Evolutionary conservation across 2,888 invertebrate genomes (phyloP).

Genomic region (Steinernema carpocapsae): DNA sequence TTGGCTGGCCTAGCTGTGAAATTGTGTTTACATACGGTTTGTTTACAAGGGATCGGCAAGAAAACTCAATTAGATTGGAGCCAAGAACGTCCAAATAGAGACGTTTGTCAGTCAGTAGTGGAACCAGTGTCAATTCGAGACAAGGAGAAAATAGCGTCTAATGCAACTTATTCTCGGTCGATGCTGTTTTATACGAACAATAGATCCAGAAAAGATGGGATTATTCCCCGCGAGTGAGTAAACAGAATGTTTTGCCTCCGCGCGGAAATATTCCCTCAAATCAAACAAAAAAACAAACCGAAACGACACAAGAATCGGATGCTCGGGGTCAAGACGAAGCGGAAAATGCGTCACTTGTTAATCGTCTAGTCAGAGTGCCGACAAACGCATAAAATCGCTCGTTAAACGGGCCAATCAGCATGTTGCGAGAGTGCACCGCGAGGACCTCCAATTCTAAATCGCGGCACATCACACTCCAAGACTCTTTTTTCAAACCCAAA

Average conservation of each 20-base stretch:
- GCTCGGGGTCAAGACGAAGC: no score
- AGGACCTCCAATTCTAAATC: no score
- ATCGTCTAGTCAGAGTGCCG: no score
- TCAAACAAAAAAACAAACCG: no score
- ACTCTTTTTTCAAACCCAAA: no score
- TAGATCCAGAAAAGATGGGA: not conserved
- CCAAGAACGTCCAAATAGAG: not conserved
- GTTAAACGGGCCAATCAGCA: no score
- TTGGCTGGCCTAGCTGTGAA: not conserved
- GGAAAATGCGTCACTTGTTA: no score
- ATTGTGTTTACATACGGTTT: conserved; percentile 17
- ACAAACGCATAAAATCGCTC: no score
- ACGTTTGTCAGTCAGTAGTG: not conserved
- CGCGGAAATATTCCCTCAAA: no score
- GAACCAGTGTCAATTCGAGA: not conserved
- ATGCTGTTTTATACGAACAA: not conserved
- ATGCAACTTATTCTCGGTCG: not conserved
- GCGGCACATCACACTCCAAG: no score
- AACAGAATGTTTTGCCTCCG: not conserved
- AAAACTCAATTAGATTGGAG: conserved; percentile 8
- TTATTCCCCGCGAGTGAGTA: not conserved
- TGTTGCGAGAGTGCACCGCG: no score
- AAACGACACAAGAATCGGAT: no score
- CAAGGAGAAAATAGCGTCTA: not conserved
- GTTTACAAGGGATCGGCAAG: not conserved